Percentiles rank a stretch among this genome's conserved stretches.
phyloP scores from a whole-genome alignment of 1,140 invertebrate genomes.

The Himalopsyche phryganea region DNA sequence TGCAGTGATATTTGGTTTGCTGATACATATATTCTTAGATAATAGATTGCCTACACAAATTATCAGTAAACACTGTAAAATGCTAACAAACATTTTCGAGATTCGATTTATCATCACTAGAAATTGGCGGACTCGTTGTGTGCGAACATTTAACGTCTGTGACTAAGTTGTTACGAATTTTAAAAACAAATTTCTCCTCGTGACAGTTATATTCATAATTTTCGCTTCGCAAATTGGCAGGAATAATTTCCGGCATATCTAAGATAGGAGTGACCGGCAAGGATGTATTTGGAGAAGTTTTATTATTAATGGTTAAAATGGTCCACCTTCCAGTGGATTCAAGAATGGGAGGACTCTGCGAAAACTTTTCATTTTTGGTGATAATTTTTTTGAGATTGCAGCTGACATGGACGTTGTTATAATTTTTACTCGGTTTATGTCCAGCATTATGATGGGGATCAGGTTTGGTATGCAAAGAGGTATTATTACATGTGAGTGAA shows the following conservation, averaged over 20 bases:
- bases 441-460: conserved; percentile 8
- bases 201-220: conserved; percentile 24
- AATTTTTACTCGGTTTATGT: conserved; percentile 1
- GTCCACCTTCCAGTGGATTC: conserved; percentile 31
- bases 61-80: neutral
- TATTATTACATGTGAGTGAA: conserved; percentile 45
- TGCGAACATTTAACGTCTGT: conserved; percentile 6
- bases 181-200: conserved; percentile 26
- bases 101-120: conserved; percentile 5
- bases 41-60: neutral
- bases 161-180: conserved; percentile 20
- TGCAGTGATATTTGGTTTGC: too few relatives aligned
- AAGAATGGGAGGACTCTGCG: conserved; percentile 24
- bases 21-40: neutral
- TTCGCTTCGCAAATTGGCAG: conserved; percentile 19
- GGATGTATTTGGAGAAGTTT: conserved; percentile 13
- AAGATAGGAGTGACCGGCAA: conserved; percentile 19
- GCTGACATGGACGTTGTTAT: conserved; percentile 5
- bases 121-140: conserved; percentile 1
- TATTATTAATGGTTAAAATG: conserved; percentile 32
- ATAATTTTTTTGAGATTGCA: conserved; percentile 8
- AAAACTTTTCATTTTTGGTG: conserved; percentile 18
- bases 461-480: conserved; percentile 37
- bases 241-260: conserved; percentile 23
- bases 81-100: conserved; percentile 3